A percentile compares a stretch with the other conserved stretches of the same genome.
These are phyloP conservation scores for Sorex maritimensis DNA, from an alignment of 2,797 vertebrate species.

Conservation along the genomic window DNA sequence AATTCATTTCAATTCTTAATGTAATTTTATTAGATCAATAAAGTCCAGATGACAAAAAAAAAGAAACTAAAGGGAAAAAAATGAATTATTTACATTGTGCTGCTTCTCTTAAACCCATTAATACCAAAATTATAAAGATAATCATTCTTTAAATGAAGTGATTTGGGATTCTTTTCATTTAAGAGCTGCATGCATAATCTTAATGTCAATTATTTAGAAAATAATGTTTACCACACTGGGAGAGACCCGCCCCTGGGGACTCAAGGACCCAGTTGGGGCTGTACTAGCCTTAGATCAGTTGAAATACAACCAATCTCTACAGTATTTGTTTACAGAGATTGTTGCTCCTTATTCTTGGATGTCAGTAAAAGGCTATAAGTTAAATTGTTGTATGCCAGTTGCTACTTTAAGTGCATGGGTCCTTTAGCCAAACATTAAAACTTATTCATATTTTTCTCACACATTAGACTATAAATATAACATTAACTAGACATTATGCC, in stretches of 20 bases:
- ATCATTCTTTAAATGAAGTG: background rate
- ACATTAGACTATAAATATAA: background rate
- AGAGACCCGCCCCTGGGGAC: too few species aligned
- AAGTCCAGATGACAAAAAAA: too few species aligned
- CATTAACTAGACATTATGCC: background rate
- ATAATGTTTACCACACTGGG: too few species aligned
- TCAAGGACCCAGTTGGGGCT: too few species aligned
- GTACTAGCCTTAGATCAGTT: too few species aligned
- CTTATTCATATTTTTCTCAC: background rate
- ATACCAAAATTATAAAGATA: conserved; percentile 8
- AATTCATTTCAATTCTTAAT: too few species aligned
- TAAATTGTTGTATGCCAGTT: background rate
- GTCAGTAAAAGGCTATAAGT: conserved; percentile 26
- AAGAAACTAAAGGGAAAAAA: too few species aligned
- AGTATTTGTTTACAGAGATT: background rate
- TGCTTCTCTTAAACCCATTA: conserved; percentile 25
- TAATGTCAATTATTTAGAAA: background rate
- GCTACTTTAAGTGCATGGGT: conserved; percentile 4
- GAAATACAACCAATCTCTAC: background rate
- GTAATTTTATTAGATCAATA: too few species aligned
- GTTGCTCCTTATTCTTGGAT: conserved; percentile 16
- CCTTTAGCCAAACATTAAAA: background rate
- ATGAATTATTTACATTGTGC: conserved; percentile 45
- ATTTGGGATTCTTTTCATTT: background rate
- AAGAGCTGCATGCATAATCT: conserved; percentile 2